Evolutionary conservation across 2,888 invertebrate species (phyloP), one percentile per base, ranked within the genome.

Genomic region (Sinohyriopsis cumingii): DNA sequence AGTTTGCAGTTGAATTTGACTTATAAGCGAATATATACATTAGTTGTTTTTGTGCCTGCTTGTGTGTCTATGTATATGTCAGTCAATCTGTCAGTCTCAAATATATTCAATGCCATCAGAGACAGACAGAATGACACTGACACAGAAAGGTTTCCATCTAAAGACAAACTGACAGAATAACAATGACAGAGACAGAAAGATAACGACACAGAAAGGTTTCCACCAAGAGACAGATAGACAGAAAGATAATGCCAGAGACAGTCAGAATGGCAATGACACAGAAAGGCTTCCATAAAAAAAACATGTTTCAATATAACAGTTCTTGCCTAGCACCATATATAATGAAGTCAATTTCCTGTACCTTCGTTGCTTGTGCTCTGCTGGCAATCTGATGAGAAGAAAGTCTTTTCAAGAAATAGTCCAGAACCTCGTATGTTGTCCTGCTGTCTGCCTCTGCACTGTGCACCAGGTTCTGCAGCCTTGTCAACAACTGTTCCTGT

Each of bases 361-460:
- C 91, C 87, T 89, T 90, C 61, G 94, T 93, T 0, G 97, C 97
- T 71, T 95, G 94, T 6, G 93, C 92, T 55, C 98, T 91, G 33
- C 95, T 95, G 60, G 93, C 92, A 59, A 94, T 93, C 82, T 95
- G 95, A 67, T 94, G 93, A 53, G 96, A 96, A 67, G 95, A 94
- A 22, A 98, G 92, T 45, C 97, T 91, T 81, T 95, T 92, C 84
- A 96, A 92, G 89, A 98, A 95, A 91, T 98, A 98, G 87, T 95
- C 95, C 68, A 98, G 91, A 64, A 96, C 95, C 85, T 97, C 97
- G 75, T 94, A 94, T 62, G 96, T 95, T 55, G 94, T 92, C 69
- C 84, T 82, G 22, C 85, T 82, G 71, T 89, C 88, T 24, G 79
- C 78, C 19, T 90, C 91, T 65, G 90, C 89, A 86, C 91, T 92